Percentiles rank a stretch among this genome's conserved stretches.
Conservation (phyloP, 2,113 vertebrate genomes). For the Athene cunicularia region DNA sequence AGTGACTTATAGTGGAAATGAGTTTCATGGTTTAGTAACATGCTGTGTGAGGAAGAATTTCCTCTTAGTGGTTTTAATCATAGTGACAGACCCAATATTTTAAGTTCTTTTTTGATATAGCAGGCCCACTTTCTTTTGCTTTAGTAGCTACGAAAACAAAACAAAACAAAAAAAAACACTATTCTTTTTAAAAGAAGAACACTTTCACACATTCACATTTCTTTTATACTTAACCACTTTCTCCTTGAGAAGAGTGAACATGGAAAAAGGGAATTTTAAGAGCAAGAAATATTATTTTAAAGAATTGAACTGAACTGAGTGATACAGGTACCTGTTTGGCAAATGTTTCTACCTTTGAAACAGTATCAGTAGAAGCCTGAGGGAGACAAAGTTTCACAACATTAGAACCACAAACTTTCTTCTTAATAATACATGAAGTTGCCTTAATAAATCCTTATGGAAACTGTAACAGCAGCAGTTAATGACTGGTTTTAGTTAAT, state of each 20-base stretch:
- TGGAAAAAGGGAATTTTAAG: neutral
- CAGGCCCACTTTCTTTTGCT: neutral
- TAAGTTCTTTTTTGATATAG: neutral
- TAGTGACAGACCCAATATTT: neutral
- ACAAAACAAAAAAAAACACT: no score
- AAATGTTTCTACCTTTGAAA: conserved; percentile 19
- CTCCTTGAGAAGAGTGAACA: neutral
- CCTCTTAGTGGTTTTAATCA: neutral
- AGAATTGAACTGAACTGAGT: neutral
- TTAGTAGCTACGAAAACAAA: neutral
- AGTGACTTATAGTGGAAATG: neutral
- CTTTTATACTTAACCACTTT: neutral
- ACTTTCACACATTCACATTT: neutral
- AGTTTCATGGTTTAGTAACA: neutral
- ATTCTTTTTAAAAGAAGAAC: neutral
- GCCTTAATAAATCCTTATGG: conserved; percentile 46
- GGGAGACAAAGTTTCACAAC: conserved; percentile 10
- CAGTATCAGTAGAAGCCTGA: conserved; percentile 10
- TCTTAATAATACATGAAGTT: conserved; percentile 58
- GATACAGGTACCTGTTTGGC: neutral
- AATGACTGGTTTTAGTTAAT: conserved; percentile 62
- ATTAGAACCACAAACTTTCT: neutral
- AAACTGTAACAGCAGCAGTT: conserved; percentile 33
- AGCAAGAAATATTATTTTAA: neutral
- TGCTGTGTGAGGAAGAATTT: neutral